Conservation (phyloP, 2,888 invertebrate genomes). For the Aleiodes leptofemur region DNA sequence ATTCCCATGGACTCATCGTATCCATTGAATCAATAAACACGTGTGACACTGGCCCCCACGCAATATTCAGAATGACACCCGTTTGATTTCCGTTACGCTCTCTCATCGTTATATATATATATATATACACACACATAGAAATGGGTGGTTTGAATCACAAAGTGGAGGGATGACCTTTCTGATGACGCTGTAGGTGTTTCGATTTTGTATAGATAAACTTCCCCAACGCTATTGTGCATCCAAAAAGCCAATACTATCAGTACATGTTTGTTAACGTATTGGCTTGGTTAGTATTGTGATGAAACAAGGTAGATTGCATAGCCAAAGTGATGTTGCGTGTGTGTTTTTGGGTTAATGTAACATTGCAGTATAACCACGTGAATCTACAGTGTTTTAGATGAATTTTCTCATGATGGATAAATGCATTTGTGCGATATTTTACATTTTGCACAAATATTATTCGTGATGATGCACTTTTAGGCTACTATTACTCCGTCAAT, state of each 20-base stretch:
- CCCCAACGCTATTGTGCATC: neutral
- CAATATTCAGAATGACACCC: conserved; percentile 32
- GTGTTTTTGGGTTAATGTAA: conserved; percentile 52
- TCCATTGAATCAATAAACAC: conserved; percentile 23
- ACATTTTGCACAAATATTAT: too few relatives aligned
- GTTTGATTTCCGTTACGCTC: conserved; percentile 27
- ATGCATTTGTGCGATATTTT: neutral
- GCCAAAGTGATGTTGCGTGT: conserved; percentile 48
- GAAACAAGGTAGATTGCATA: conserved; percentile 63
- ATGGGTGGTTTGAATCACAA: conserved; percentile 18
- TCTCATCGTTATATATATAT: neutral
- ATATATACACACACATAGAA: neutral
- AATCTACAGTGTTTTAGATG: too few relatives aligned
- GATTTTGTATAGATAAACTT: conserved; percentile 28
- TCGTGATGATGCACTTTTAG: neutral
- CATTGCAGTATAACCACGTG: conserved; percentile 12
- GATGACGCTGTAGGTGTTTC: conserved; percentile 14
- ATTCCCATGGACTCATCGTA: too few relatives aligned
- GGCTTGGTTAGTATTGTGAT: conserved; percentile 53
- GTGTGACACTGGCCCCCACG: neutral
- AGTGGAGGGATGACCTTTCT: conserved; percentile 20
- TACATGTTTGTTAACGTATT: conserved; percentile 20
- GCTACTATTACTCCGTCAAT: conserved; percentile 2
- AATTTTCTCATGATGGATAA: neutral
- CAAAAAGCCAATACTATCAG: conserved; percentile 11